Base-by-base conservation (phyloP, 2,797 vertebrate species). In the Amazonetta brasiliensis region DNA sequence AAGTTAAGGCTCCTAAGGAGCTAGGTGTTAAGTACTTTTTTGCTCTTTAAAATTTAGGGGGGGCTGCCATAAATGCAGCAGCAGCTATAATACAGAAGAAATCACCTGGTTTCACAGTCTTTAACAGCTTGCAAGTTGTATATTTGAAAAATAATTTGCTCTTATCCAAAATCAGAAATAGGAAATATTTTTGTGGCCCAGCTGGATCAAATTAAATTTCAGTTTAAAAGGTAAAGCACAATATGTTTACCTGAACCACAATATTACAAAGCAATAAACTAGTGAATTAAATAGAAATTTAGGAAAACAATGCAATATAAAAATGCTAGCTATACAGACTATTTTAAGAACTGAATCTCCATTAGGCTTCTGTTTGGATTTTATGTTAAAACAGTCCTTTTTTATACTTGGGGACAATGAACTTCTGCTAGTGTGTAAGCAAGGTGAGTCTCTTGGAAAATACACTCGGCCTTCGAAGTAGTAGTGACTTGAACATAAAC, bases 351-450 rank as follows among this genome's bases (percentile, higher is more conserved):
- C 26, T 89, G 59, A 39, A 54, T 94, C 60, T 90, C 48, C 93
- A 2, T 69, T 90, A 37, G 86, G 17, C 37, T 93, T 94, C 76
- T 79, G 30, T 85, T 90, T 88, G 80, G 58, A 39, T 90, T 94
- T 89, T 39, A 71, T 48, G 84, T 88, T 22, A 75, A 95, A 73
- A 30, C 18, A 50, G 6, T 79, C 28, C 25, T 89, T 92, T 85
- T 86, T 58, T 69, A 63, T 68, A 62, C 64, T 28, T 83, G 35
- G 7, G 18, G 12, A 23, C 26, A 68, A 23, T 79, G 84, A 91
- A 82, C 48, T 82, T 60, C 33, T 92, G 28, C 59, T 93, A 68
- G 31, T 66, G 4, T 14, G 30, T 77, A 55, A 48, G 56, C 78
- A 92, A 89, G n/a, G 31, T 0, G 5, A 67, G 14, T 55, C 48